Conservation (phyloP, 2,888 invertebrate genomes). For the Lepidocyrtinus sp. region DNA sequence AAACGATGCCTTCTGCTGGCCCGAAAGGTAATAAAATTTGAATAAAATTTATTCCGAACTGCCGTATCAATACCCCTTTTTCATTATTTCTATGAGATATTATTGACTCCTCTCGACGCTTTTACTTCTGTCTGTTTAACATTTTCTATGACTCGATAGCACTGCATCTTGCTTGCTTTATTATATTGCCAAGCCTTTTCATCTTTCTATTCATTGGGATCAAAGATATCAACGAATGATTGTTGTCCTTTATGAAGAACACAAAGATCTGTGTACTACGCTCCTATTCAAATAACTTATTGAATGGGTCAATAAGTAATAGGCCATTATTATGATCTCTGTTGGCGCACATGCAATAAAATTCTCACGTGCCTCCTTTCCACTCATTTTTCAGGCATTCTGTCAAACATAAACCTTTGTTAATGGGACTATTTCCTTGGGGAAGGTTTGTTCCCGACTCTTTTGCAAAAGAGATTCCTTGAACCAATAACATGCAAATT, state of each 20-base stretch:
- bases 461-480: not conserved
- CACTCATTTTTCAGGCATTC: not conserved
- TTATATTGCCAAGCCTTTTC: slow-evolving; percentile 22
- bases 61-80: slow-evolving; percentile 28
- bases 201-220: slow-evolving; percentile 8
- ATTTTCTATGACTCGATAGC: no score
- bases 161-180: no score
- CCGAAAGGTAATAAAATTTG: slow-evolving; percentile 80
- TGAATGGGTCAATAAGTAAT: not conserved
- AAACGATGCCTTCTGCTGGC: slow-evolving; percentile 90
- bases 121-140: slow-evolving; percentile 38
- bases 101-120: slow-evolving; percentile 41
- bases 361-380: slow-evolving; percentile 48
- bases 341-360: slow-evolving; percentile 36
- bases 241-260: not conserved
- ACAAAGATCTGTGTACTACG: not conserved
- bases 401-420: not conserved
- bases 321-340: slow-evolving; percentile 3
- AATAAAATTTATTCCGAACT: slow-evolving; percentile 36
- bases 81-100: slow-evolving; percentile 25
- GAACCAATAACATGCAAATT: not conserved
- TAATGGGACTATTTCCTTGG: not conserved
- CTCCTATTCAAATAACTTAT: not conserved
- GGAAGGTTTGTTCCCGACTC: not conserved
- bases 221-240: slow-evolving; percentile 10